These are phyloP conservation scores for Taurulus bubalis DNA, from an alignment of 2,113 vertebrate genomes.

Conservation along the genomic window DNA sequence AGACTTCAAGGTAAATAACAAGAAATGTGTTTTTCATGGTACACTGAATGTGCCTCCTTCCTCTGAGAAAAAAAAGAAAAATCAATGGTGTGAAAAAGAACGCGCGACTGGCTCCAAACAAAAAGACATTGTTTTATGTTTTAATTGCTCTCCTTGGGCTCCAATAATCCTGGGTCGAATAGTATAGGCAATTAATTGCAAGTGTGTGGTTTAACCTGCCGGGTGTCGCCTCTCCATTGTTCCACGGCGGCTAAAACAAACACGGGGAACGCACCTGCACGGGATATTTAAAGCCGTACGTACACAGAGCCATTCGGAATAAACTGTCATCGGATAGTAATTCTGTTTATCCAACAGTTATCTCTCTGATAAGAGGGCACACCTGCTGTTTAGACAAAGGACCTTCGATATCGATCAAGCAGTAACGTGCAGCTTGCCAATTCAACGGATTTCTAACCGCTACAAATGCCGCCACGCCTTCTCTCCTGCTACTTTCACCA, in stretches of 20 bases:
- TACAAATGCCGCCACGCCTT: background rate
- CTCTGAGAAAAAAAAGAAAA: constrained; percentile 44
- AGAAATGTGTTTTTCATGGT: constrained; percentile 38
- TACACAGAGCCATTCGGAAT: background rate
- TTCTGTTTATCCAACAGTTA: background rate
- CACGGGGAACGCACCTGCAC: background rate
- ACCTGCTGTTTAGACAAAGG: constrained; percentile 8
- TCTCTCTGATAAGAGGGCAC: background rate
- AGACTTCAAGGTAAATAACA: constrained; percentile 46
- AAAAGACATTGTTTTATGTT: constrained; percentile 53
- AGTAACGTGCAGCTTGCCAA: background rate
- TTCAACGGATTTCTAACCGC: background rate
- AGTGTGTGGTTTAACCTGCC: constrained; percentile 21
- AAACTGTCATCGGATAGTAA: background rate
- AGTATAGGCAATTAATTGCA: constrained; percentile 27
- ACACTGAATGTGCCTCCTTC: constrained; percentile 11
- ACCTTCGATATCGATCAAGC: background rate
- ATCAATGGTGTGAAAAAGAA: constrained; percentile 52
- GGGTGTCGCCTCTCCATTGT: constrained; percentile 14
- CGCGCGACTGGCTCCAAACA: constrained; percentile 55
- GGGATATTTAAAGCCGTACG: background rate
- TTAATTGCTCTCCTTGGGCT: constrained; percentile 65
- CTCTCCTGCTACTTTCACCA: too few relatives aligned
- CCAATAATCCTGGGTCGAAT: constrained; percentile 25
- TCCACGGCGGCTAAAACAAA: constrained; percentile 24